These are phyloP conservation scores for Sturnira hondurensis DNA, from an alignment of 2,113 vertebrate species.

Conservation along the genomic window DNA sequence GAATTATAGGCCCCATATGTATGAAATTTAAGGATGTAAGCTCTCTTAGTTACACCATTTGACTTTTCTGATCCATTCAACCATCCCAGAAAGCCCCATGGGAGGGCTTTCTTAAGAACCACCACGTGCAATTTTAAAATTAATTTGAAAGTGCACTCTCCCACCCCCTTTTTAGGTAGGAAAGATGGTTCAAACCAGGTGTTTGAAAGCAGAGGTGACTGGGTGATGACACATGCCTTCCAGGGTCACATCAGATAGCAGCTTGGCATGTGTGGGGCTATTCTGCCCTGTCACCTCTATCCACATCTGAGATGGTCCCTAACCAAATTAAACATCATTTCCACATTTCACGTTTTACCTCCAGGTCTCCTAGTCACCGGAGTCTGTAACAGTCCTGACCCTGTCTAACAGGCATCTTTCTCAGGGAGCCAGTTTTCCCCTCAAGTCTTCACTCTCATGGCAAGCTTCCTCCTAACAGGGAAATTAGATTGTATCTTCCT, in stretches of 20 bases:
- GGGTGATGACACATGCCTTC: not conserved
- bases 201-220: not conserved
- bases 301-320: no score
- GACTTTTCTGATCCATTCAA: not conserved
- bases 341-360: conserved; percentile 49
- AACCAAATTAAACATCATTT: not conserved
- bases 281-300: not conserved
- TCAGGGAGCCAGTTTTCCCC: not conserved
- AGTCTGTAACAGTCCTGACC: conserved; percentile 3
- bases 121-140: not conserved
- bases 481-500: not conserved
- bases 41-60: not conserved
- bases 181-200: not conserved
- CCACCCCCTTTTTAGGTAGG: not conserved
- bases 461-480: not conserved
- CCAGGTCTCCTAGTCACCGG: not conserved
- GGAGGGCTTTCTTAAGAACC: not conserved
- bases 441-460: conserved; percentile 14
- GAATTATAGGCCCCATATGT: not conserved
- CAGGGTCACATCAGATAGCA: not conserved
- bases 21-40: not conserved
- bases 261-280: not conserved
- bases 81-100: not conserved
- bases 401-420: not conserved
- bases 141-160: not conserved